A percentile compares a stretch with the other conserved stretches of the same genome.
phyloP scores from a whole-genome alignment of 2,888 invertebrate species.

The Hetaerina titia region DNA sequence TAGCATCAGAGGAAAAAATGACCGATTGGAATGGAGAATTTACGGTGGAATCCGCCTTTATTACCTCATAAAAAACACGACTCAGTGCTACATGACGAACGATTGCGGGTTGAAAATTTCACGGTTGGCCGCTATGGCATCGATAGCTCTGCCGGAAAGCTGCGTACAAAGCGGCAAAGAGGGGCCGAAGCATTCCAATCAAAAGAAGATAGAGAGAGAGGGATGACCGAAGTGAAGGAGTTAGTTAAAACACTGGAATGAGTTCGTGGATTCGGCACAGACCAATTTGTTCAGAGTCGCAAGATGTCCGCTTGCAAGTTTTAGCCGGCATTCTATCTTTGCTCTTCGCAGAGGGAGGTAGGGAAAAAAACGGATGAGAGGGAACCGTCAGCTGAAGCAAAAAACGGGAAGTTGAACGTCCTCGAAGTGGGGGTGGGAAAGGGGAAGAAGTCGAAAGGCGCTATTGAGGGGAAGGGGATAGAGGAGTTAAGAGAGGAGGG shows the following conservation, averaged over 20 bases:
- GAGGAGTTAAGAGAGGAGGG: conserved; percentile 72
- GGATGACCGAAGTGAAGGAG: neutral
- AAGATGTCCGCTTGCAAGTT: neutral
- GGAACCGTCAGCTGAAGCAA: conserved; percentile 67
- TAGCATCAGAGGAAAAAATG: too few species aligned
- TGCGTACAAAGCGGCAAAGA: too few species aligned
- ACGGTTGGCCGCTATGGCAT: too few species aligned
- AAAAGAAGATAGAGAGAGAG: neutral
- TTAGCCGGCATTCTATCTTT: conserved; percentile 71
- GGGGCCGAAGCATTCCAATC: neutral
- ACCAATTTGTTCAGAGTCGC: neutral
- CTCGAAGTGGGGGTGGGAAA: conserved; percentile 42
- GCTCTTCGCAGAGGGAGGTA: conserved; percentile 71
- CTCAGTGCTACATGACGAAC: too few species aligned
- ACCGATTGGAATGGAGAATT: too few species aligned
- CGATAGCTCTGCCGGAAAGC: too few species aligned
- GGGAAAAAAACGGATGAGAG: conserved; percentile 16
- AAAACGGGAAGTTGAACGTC: conserved; percentile 68
- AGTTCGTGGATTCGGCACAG: too few species aligned
- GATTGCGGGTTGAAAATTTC: too few species aligned
- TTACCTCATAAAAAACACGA: too few species aligned
- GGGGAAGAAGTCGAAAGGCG: conserved; percentile 68
- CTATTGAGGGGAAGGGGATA: conserved; percentile 68
- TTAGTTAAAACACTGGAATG: neutral
- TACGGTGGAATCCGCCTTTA: too few species aligned